phyloP scores from a whole-genome alignment of 2,888 invertebrate genomes.

The Zaprionus bogoriensis region DNA sequence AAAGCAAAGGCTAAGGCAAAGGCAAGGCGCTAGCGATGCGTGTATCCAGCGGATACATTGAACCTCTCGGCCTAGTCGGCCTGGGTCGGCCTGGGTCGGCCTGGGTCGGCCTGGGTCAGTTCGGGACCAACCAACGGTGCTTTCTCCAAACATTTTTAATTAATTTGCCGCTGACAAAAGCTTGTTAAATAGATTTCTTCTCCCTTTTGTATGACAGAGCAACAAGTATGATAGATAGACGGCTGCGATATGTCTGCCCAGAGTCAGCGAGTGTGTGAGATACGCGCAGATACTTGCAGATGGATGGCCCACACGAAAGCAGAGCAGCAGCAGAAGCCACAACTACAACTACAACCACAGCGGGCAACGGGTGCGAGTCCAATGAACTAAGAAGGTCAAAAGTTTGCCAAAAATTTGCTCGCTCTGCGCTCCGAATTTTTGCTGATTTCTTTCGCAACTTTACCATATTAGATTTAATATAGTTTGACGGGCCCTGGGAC shows the following conservation, averaged over 20 bases:
- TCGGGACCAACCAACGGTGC: constrained; percentile 34
- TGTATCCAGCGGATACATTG: constrained; percentile 63
- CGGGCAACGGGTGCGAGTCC: constrained; percentile 59
- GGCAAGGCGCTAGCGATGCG: constrained; percentile 33
- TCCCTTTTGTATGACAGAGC: constrained; percentile 3
- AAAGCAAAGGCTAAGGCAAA: too few species aligned
- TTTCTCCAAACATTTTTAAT: constrained; percentile 61
- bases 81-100: too few species aligned
- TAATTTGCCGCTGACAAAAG: constrained; percentile 55
- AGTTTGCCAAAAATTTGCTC: constrained; percentile 49
- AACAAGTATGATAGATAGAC: constrained; percentile 63
- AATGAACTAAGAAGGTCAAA: constrained; percentile 73
- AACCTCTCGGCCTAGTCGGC: constrained; percentile 44
- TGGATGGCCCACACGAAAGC: constrained; percentile 41
- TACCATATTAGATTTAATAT: constrained; percentile 42
- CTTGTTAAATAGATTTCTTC: constrained; percentile 54
- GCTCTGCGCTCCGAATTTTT: constrained; percentile 3
- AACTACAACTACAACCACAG: constrained; percentile 17
- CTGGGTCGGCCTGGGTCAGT: too few species aligned
- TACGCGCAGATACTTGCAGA: constrained; percentile 44
- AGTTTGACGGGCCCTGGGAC: not conserved
- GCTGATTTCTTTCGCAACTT: constrained; percentile 15
- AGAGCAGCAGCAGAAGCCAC: constrained; percentile 25
- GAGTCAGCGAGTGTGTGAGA: constrained; percentile 32
- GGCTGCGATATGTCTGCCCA: not conserved